Percentiles rank a stretch among this genome's conserved stretches.
Conservation (phyloP, 2,797 vertebrate species). For the Lepilemur septentrionalis region DNA sequence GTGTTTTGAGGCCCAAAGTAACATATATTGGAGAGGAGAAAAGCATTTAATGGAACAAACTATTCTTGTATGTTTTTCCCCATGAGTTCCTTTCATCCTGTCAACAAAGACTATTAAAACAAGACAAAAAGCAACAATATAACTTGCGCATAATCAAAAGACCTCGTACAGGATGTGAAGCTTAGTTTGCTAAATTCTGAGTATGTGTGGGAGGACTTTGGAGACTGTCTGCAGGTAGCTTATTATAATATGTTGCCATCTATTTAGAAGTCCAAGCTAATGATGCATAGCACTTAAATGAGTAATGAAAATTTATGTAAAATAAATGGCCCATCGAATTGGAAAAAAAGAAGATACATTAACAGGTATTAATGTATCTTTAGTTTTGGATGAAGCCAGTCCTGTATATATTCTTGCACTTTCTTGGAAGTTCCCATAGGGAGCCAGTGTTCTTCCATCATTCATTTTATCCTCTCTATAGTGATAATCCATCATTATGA, state of each 20-base stretch:
- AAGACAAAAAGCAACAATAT: neutral
- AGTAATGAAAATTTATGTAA: constrained; percentile 53
- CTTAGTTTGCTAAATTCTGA: neutral
- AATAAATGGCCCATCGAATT: constrained; percentile 56
- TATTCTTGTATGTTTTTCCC: neutral
- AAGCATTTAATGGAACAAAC: neutral
- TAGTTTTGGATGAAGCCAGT: neutral
- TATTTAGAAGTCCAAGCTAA: constrained; percentile 46
- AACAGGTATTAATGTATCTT: constrained; percentile 50
- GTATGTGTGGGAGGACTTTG: neutral
- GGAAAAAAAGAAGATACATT: constrained; percentile 14
- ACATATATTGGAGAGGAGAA: neutral
- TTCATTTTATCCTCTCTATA: constrained; percentile 48
- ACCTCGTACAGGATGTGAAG: neutral
- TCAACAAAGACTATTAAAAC: neutral
- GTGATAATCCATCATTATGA: constrained; percentile 64
- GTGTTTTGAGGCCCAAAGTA: neutral
- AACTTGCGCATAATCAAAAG: neutral
- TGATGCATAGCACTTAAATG: constrained; percentile 48
- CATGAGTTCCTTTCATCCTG: neutral
- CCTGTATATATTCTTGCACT: neutral
- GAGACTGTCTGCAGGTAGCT: constrained; percentile 5
- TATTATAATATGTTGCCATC: neutral
- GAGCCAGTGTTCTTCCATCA: constrained; percentile 17
- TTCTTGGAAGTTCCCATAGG: constrained; percentile 58